Percentiles rank a stretch among this genome's conserved stretches.
Evolutionary conservation across 2,113 vertebrate genomes (phyloP).

Genomic region (Neolamprologus sp.): DNA sequence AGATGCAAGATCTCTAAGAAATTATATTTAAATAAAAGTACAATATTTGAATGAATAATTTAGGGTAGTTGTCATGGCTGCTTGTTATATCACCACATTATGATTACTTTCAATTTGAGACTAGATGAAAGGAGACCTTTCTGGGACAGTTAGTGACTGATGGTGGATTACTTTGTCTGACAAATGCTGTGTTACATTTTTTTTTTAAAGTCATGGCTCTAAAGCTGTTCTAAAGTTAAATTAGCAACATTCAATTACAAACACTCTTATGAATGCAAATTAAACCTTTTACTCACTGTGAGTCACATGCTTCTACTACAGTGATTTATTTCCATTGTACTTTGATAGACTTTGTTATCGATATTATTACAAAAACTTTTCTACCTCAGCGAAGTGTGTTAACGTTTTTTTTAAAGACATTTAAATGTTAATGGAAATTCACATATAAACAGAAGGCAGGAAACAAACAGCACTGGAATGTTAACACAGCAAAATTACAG

Average conservation of each 20-base stretch:
- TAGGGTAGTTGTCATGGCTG: not conserved
- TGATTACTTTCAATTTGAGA: not conserved
- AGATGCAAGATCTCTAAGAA: not conserved
- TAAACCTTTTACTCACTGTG: not conserved
- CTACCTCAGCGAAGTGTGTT: not conserved
- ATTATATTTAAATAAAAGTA: not conserved
- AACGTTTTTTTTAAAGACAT: not conserved
- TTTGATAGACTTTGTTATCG: not conserved
- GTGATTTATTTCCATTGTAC: not conserved
- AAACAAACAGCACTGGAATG: not conserved
- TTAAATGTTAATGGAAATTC: not conserved
- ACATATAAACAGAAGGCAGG: not conserved
- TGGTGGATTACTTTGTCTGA: not conserved
- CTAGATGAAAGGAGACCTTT: not conserved
- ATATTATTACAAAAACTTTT: not conserved
- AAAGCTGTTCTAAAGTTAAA: not conserved
- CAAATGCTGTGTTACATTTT: not conserved
- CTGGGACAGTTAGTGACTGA: not conserved
- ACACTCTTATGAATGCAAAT: not conserved
- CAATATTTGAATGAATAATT: not conserved
- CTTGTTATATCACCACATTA: not conserved
- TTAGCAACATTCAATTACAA: not conserved
- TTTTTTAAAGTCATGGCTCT: not conserved
- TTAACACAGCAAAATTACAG: not conserved
- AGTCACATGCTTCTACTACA: not conserved